These are phyloP conservation scores for Elymnias hypermnestra DNA, from an alignment of 1,140 invertebrate genomes.

Conservation along the genomic window DNA sequence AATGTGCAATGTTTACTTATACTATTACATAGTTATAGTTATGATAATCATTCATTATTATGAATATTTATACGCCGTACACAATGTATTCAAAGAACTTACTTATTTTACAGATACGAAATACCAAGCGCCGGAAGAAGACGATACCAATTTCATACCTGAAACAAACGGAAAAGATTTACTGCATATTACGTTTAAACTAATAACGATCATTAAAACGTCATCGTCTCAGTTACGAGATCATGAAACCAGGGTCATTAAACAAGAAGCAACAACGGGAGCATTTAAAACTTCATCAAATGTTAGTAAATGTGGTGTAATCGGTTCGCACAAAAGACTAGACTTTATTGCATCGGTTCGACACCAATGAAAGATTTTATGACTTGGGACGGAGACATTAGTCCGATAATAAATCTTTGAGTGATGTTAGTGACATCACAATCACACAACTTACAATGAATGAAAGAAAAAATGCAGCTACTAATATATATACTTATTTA, in stretches of 20 bases:
- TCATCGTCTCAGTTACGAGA: constrained; percentile 17
- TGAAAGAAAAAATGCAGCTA: too few species aligned
- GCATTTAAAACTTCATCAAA: constrained; percentile 33
- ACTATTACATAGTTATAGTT: too few species aligned
- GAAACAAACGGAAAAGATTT: constrained; percentile 26
- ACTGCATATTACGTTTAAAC: constrained; percentile 10
- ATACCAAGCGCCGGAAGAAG: background rate
- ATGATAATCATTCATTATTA: too few species aligned
- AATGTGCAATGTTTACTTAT: too few species aligned
- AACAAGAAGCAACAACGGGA: constrained; percentile 9
- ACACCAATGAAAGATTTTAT: background rate
- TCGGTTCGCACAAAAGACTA: constrained; percentile 21
- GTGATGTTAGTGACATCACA: constrained; percentile 5
- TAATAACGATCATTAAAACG: constrained; percentile 21
- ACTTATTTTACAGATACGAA: background rate
- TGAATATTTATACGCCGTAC: too few species aligned
- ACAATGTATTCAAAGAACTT: background rate
- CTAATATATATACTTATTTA: too few species aligned
- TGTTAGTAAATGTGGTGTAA: constrained; percentile 15
- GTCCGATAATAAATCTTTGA: constrained; percentile 17
- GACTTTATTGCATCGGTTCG: constrained; percentile 28
- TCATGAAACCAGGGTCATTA: constrained; percentile 21
- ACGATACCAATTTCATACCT: constrained; percentile 19
- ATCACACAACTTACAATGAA: too few species aligned
- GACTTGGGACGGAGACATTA: too few species aligned